Conservation (phyloP, 2,888 invertebrate species). For the Cylloceria caligata region DNA sequence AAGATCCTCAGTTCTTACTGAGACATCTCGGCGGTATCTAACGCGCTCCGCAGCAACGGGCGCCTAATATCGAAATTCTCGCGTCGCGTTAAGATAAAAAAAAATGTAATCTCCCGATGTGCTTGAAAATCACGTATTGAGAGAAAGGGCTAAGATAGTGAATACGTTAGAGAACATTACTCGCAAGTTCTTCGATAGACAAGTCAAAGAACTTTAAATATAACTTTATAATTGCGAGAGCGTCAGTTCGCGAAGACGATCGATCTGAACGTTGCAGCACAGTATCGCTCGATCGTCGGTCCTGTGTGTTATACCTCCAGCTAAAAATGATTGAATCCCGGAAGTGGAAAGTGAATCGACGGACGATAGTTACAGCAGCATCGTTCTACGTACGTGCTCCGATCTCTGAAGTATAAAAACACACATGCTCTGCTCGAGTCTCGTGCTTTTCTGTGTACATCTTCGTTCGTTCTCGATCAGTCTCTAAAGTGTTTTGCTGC, state of each 20-base stretch:
- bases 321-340: slow-evolving; percentile 29
- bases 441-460: no score
- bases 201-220: neutral
- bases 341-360: slow-evolving; percentile 50
- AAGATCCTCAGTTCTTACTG: slow-evolving; percentile 24
- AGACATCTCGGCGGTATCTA: slow-evolving; percentile 13
- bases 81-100: no score
- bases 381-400: slow-evolving; percentile 22
- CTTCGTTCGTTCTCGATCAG: no score
- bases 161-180: neutral
- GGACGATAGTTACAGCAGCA: slow-evolving; percentile 21
- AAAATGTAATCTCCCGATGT: neutral
- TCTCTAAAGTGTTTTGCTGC: neutral
- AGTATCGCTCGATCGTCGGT: slow-evolving; percentile 7
- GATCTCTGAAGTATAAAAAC: slow-evolving; percentile 34
- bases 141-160: neutral
- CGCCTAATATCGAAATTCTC: no score
- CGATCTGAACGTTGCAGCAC: neutral
- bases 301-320: slow-evolving; percentile 1
- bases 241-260: slow-evolving; percentile 15
- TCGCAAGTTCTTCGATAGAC: neutral
- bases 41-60: no score
- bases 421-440: slow-evolving; percentile 8
- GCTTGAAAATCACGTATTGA: neutral
- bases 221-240: neutral